These are phyloP conservation scores for Lasioglossum baleicum DNA, from an alignment of 1,140 invertebrate genomes.

Conservation along the genomic window DNA sequence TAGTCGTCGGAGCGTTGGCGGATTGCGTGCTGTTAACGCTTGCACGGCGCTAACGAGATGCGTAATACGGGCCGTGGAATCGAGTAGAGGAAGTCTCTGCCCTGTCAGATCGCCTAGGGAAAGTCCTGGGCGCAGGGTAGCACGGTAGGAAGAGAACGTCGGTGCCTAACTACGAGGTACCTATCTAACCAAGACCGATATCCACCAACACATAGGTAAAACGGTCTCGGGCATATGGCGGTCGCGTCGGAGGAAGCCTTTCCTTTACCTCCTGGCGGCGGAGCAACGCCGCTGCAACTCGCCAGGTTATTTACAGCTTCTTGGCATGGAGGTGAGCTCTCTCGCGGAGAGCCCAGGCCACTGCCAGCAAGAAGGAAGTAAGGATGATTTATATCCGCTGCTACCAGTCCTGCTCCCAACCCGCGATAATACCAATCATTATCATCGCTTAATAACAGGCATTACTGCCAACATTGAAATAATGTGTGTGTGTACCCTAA, in stretches of 20 bases:
- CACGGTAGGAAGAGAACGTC: constrained; percentile 46
- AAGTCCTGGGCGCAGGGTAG: constrained; percentile 27
- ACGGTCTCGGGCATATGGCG: background rate
- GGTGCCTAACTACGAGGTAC: constrained; percentile 22
- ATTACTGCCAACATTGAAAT: constrained; percentile 82
- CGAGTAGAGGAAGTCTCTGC: constrained; percentile 21
- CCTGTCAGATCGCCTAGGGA: background rate
- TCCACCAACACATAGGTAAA: constrained; percentile 15
- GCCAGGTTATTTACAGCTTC: constrained; percentile 78
- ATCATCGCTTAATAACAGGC: constrained; percentile 81
- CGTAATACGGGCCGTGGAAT: constrained; percentile 37
- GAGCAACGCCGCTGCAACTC: constrained; percentile 62
- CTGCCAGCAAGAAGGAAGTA: constrained; percentile 78
- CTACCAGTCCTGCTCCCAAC: constrained; percentile 80
- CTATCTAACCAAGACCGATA: constrained; percentile 35
- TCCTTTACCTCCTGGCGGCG: constrained; percentile 48
- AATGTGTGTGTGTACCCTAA: constrained; percentile 71
- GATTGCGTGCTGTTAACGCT: constrained; percentile 37
- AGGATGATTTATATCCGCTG: constrained; percentile 81
- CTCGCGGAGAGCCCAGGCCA: constrained; percentile 46
- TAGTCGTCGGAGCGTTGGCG: background rate
- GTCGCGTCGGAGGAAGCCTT: constrained; percentile 30
- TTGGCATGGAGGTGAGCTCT: constrained; percentile 76
- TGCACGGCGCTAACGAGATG: constrained; percentile 49
- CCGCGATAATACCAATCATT: constrained; percentile 81